Evolutionary conservation across 2,888 invertebrate species (phyloP).

Genomic region (Biston betularia): DNA sequence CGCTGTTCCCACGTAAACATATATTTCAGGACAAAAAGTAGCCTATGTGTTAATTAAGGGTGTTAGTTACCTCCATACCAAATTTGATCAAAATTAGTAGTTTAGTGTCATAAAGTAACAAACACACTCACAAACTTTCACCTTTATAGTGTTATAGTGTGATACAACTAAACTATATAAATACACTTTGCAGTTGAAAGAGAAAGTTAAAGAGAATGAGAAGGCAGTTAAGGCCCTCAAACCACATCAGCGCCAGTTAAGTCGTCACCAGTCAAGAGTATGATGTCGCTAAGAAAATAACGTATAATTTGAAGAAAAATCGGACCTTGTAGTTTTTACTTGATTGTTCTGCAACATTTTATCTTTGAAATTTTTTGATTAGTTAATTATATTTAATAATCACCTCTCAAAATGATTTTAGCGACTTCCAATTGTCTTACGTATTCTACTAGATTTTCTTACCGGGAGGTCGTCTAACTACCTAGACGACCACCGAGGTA

Average conservation of each 20-base stretch:
- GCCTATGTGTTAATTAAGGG: too few species aligned
- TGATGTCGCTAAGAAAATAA: neutral
- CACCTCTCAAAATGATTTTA: neutral
- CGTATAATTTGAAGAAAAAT: neutral
- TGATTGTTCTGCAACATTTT: neutral
- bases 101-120: too few species aligned
- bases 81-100: too few species aligned
- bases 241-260: neutral
- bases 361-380: neutral
- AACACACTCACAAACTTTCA: too few species aligned
- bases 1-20: too few species aligned
- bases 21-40: too few species aligned
- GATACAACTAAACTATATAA: neutral
- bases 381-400: conserved; percentile 4
- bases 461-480: too few species aligned
- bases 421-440: too few species aligned
- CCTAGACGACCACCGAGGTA: too few species aligned
- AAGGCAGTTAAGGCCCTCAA: neutral
- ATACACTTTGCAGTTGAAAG: neutral
- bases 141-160: too few species aligned
- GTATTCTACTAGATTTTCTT: too few species aligned
- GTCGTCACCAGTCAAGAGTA: neutral
- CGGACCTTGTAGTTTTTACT: conserved; percentile 8
- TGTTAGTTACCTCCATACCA: too few species aligned
- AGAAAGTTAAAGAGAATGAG: neutral